These are phyloP conservation scores for Gymnobelideus leadbeateri DNA, from an alignment of 2,113 vertebrate species.

Conservation along the genomic window DNA sequence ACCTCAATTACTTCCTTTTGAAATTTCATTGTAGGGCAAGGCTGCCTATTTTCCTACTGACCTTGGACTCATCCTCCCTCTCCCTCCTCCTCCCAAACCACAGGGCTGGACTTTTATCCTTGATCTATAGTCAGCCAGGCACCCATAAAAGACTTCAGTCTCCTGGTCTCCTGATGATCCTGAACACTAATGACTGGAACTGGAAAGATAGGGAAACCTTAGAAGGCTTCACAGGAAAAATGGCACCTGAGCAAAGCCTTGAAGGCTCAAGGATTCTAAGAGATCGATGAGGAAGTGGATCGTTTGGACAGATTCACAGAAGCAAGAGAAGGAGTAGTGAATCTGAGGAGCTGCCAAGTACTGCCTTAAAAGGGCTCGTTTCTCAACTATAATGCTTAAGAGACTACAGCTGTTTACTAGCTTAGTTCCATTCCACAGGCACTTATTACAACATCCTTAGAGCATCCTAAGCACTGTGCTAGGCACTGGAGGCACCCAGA, in stretches of 20 bases:
- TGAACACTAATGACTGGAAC: background rate
- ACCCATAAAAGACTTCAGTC: background rate
- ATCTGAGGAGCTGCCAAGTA: background rate
- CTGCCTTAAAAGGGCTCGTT: background rate
- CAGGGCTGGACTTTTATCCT: background rate
- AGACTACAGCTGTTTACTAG: background rate
- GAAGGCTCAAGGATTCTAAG: background rate
- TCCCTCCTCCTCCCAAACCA: background rate
- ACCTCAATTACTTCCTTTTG: background rate
- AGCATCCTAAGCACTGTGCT: background rate
- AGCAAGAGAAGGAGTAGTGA: background rate
- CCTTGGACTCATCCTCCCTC: background rate
- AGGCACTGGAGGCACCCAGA: background rate
- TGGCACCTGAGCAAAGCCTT: background rate
- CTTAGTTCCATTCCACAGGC: background rate
- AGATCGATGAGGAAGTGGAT: background rate
- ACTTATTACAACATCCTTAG: background rate
- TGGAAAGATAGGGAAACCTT: background rate
- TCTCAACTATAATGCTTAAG: background rate
- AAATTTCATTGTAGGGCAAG: background rate
- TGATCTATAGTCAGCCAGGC: background rate
- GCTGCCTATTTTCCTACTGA: background rate
- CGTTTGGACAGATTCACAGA: background rate
- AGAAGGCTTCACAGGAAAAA: background rate
- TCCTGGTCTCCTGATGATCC: background rate